These are phyloP conservation scores for Lepus americanus DNA, from an alignment of 2,113 vertebrate species.

Conservation along the genomic window DNA sequence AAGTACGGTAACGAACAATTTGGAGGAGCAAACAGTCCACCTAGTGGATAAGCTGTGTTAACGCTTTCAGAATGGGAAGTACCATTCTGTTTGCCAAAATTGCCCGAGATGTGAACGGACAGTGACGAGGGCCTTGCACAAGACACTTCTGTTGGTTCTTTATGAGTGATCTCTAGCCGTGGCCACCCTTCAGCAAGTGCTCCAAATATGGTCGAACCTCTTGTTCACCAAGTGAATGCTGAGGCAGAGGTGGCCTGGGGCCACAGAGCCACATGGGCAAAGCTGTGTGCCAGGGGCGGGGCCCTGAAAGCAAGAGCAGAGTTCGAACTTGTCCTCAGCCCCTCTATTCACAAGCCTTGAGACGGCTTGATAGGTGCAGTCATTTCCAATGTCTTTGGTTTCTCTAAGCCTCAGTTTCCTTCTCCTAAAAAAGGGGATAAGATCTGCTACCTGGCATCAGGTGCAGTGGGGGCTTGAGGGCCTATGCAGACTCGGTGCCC, in stretches of 20 bases:
- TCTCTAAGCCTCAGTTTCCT: background rate
- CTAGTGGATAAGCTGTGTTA: no score
- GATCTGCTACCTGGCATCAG: no score
- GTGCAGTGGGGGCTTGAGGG: background rate
- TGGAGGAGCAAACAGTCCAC: background rate
- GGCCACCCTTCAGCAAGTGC: background rate
- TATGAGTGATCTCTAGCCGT: background rate
- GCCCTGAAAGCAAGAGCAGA: background rate
- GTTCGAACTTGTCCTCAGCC: background rate
- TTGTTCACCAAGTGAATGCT: background rate
- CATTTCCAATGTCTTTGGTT: background rate
- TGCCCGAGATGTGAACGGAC: background rate
- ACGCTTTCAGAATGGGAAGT: conserved; percentile 24
- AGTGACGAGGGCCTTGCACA: background rate
- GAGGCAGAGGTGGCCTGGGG: background rate
- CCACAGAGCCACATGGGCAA: background rate
- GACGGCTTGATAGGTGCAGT: background rate
- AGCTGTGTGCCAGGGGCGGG: rapidly evolving
- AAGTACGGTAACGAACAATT: background rate
- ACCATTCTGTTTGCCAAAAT: background rate
- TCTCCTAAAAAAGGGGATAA: background rate
- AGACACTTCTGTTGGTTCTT: conserved; percentile 1
- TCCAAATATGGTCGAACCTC: background rate
- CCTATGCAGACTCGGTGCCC: background rate
- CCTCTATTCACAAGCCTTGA: background rate